phyloP scores from a whole-genome alignment of 2,797 vertebrate genomes.

The Leptodactylus fallax region DNA sequence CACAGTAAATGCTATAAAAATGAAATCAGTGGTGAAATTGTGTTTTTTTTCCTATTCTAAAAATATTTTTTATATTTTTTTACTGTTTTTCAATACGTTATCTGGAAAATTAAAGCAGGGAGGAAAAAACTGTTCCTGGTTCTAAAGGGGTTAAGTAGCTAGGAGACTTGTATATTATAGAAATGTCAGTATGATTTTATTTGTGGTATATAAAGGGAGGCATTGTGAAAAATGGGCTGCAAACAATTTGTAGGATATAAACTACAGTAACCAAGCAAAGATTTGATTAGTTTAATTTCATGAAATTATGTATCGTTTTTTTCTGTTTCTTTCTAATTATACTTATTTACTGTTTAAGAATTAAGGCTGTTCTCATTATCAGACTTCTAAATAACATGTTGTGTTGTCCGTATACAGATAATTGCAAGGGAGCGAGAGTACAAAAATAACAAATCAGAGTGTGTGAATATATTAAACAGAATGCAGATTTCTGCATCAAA shows the following conservation, averaged over 20 bases:
- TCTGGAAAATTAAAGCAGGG: too few species aligned
- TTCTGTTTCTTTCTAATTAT: neutral
- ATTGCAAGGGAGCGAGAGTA: neutral
- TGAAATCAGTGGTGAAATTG: too few species aligned
- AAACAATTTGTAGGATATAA: neutral
- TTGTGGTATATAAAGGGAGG: neutral
- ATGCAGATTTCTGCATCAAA: conserved; percentile 23
- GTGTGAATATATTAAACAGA: neutral
- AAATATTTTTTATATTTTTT: too few species aligned
- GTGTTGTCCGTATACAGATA: conserved; percentile 7
- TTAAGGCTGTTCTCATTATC: conserved; percentile 2
- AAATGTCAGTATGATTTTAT: neutral
- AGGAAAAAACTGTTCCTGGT: too few species aligned
- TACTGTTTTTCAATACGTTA: too few species aligned
- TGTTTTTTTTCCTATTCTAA: too few species aligned
- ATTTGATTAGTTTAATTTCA: neutral
- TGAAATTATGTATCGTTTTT: neutral
- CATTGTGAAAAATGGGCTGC: neutral
- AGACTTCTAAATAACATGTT: conserved; percentile 8
- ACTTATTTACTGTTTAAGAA: conserved; percentile 13
- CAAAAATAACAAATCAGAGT: conserved; percentile 18
- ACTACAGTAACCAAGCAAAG: neutral
- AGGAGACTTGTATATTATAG: neutral
- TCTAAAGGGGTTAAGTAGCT: too few species aligned
- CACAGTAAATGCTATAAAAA: too few species aligned